These are phyloP conservation scores for Chelon labrosus DNA, from an alignment of 2,797 vertebrate species.

Conservation along the genomic window DNA sequence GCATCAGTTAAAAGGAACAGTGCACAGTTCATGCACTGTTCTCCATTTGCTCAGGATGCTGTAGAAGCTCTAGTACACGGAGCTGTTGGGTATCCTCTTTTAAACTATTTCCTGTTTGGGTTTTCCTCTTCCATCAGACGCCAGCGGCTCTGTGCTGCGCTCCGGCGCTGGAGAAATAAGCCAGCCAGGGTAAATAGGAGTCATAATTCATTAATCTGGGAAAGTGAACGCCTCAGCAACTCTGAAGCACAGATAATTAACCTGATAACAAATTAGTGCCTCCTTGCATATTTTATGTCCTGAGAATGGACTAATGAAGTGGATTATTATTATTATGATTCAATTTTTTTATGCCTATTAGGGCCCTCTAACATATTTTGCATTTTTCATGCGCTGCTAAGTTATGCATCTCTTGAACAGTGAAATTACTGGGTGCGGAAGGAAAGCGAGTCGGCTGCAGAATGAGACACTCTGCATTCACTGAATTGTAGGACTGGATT, in stretches of 20 bases:
- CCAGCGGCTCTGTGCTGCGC: slow-evolving; percentile 39
- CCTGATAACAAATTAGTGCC: slow-evolving; percentile 79
- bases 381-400: slow-evolving; percentile 63
- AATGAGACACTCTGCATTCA: slow-evolving; percentile 13
- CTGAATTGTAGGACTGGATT: slow-evolving; percentile 31
- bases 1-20: neutral
- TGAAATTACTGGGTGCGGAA: slow-evolving; percentile 27
- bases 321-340: slow-evolving; percentile 63
- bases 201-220: slow-evolving; percentile 79
- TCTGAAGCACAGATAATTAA: slow-evolving; percentile 83
- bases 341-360: slow-evolving; percentile 58
- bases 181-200: slow-evolving; percentile 72
- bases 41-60: slow-evolving; percentile 7
- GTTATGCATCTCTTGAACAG: slow-evolving; percentile 44
- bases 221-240: slow-evolving; percentile 76
- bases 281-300: slow-evolving; percentile 79
- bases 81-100: slow-evolving; percentile 28
- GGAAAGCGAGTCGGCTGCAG: slow-evolving; percentile 21
- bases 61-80: slow-evolving; percentile 2
- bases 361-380: slow-evolving; percentile 63
- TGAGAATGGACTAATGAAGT: slow-evolving; percentile 76
- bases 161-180: slow-evolving; percentile 55
- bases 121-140: slow-evolving; percentile 54
- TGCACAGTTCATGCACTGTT: neutral
- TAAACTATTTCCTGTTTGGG: slow-evolving; percentile 54